Conservation (phyloP, 1,140 invertebrate species). For the Pomacea maculata region DNA sequence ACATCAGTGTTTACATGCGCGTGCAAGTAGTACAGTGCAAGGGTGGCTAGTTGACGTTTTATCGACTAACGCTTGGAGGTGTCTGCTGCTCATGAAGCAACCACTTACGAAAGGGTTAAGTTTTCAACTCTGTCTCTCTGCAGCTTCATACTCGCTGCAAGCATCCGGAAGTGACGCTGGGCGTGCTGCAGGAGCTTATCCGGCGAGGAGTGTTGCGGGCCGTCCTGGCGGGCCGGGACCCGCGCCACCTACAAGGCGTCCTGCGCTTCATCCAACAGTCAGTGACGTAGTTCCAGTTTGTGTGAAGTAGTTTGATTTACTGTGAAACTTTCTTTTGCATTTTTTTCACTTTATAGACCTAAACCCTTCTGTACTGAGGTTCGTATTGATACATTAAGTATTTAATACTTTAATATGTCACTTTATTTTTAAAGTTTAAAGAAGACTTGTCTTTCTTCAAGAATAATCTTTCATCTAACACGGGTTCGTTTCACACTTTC, state of each 20-base stretch:
- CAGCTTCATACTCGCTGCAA: constrained; percentile 65
- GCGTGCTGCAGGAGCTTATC: constrained; percentile 82
- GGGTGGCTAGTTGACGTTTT: neutral
- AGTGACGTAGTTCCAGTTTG: constrained; percentile 1
- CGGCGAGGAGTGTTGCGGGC: constrained; percentile 59
- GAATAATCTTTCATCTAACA: neutral
- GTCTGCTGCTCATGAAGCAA: neutral
- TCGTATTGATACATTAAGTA: neutral
- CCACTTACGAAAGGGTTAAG: neutral
- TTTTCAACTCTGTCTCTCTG: constrained; percentile 16
- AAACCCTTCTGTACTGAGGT: constrained; percentile 53
- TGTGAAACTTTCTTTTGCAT: too few relatives aligned
- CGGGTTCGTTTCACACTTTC: neutral
- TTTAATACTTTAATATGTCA: too few relatives aligned
- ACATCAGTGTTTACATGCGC: too few relatives aligned
- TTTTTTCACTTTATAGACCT: too few relatives aligned
- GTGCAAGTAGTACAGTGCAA: too few relatives aligned
- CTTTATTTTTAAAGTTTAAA: neutral
- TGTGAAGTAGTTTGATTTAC: too few relatives aligned
- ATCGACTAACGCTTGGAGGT: neutral
- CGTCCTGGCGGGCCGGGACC: constrained; percentile 76
- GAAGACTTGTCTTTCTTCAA: neutral
- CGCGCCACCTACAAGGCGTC: constrained; percentile 74
- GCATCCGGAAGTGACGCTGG: constrained; percentile 80
- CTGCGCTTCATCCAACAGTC: constrained; percentile 76